These are phyloP conservation scores for Atrina japonica DNA, from an alignment of 2,888 invertebrate species.

Conservation along the genomic window DNA sequence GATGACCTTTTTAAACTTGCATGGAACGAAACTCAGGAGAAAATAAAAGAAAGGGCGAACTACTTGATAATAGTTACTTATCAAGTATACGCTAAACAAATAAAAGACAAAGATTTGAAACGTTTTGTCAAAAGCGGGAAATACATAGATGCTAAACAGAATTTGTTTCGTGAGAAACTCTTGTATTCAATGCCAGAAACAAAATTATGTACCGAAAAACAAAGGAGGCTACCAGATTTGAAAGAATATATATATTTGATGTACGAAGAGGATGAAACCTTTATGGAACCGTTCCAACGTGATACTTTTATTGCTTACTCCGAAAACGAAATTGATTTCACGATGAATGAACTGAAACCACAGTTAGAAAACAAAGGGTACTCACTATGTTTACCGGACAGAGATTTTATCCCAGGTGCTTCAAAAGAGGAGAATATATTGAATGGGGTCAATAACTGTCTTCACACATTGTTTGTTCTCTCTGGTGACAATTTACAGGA, in stretches of 20 bases:
- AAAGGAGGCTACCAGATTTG: slow-evolving; percentile 8
- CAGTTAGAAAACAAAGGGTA: slow-evolving; percentile 48
- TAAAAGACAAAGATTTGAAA: slow-evolving; percentile 51
- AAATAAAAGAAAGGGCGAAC: slow-evolving; percentile 53
- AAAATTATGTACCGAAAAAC: background rate
- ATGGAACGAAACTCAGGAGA: slow-evolving; percentile 57
- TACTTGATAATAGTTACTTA: slow-evolving; percentile 53
- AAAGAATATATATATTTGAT: slow-evolving; percentile 25
- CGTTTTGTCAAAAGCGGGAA: slow-evolving; percentile 49
- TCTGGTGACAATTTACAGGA: slow-evolving; percentile 45
- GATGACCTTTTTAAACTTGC: slow-evolving; percentile 50
- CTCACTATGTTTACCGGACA: slow-evolving; percentile 52
- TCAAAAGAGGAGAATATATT: slow-evolving; percentile 60
- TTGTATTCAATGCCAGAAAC: slow-evolving; percentile 53
- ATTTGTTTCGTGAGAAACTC: slow-evolving; percentile 50
- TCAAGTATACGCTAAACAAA: slow-evolving; percentile 31
- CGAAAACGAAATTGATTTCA: slow-evolving; percentile 48
- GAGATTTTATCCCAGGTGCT: slow-evolving; percentile 59
- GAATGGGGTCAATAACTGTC: slow-evolving; percentile 46
- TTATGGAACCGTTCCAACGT: background rate
- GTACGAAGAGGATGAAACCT: slow-evolving; percentile 19
- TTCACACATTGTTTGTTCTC: slow-evolving; percentile 55
- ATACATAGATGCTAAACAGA: slow-evolving; percentile 43
- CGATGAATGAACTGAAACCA: slow-evolving; percentile 43
- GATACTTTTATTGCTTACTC: slow-evolving; percentile 58